Base-by-base conservation (phyloP, 2,113 vertebrate species). In the Chionis minor region DNA sequence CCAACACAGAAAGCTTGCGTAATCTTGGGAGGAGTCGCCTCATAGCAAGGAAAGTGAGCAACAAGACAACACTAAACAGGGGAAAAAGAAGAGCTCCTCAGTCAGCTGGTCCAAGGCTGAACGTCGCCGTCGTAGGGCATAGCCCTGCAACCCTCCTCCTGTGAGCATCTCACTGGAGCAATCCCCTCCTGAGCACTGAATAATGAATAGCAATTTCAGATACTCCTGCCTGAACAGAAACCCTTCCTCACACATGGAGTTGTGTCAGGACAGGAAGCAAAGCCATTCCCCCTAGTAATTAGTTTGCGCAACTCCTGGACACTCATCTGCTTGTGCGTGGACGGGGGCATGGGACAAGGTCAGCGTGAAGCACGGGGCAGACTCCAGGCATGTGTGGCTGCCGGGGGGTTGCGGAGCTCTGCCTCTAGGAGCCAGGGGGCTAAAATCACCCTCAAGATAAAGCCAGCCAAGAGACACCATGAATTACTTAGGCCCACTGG, bases 51-150 rank as follows among this genome's bases (percentile, higher is more conserved):
- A 61, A 83, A 94, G 40, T 33, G 27, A 92, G 26, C 10, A n/a
- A 56, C 33, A 77, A 75, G 11, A 24, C 27, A 49, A 66, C 15
- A 28, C 8, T 19, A 70, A 65, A 61, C 2, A 86, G 5, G 10
- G 15, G 14, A 40, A 74, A 74, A 83, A 58, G 8, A 79, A 45
- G 61, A 91, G 17, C 7, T 88, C 62, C 45, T 90, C 44, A 54
- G 33, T 70, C 40, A 88, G 26, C 80, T 71, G 17, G 38, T 73
- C 62, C 10, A 12, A 58, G 59, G 32, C 45, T 83, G 81, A 85
- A 51, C 0, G 0, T 56, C 14, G 1, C 30, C 69, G 47, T 52
- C 2, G 0, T 10, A 38, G 44, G 35, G 9, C 33, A 52, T 7
- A 45, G 30, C 4, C 17, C 32, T 54, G 17, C n/a, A 81, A 26